phyloP scores from a whole-genome alignment of 64 coral and sea anemone species.

The Platygyra sinensis region DNA sequence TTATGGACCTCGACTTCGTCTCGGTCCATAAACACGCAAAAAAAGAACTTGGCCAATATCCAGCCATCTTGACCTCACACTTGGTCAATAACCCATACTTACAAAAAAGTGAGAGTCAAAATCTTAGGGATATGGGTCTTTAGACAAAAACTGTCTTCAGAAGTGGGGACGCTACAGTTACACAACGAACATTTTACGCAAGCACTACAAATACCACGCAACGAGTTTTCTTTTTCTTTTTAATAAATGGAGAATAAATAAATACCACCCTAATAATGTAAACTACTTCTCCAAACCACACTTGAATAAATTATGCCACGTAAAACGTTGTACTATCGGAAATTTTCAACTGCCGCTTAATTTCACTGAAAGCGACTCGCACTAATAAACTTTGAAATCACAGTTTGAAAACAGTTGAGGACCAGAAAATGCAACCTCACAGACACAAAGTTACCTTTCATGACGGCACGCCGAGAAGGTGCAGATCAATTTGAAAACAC shows the following conservation, averaged over 20 bases:
- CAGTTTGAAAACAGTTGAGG: background rate
- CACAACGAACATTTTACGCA: too few relatives aligned
- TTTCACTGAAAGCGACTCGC: background rate
- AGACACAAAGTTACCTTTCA: background rate
- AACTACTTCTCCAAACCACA: background rate
- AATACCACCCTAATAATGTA: conserved; percentile 3
- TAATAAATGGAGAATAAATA: conserved; percentile 35
- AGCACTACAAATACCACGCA: too few relatives aligned
- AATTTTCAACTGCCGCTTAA: background rate
- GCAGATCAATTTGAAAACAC: background rate
- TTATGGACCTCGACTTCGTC: too few relatives aligned
- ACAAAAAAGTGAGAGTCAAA: too few relatives aligned
- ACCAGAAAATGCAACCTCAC: background rate
- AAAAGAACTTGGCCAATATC: too few relatives aligned
- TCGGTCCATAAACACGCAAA: too few relatives aligned
- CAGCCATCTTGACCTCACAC: too few relatives aligned
- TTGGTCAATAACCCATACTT: too few relatives aligned
- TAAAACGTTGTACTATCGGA: background rate
- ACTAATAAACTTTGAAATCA: background rate
- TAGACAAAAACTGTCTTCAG: too few relatives aligned
- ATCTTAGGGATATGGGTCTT: too few relatives aligned
- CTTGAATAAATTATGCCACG: conserved; percentile 1
- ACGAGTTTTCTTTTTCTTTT: background rate
- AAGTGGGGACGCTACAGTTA: too few relatives aligned
- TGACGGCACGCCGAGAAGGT: background rate